phyloP scores from a whole-genome alignment of 2,888 invertebrate species.

The Phorcus lineatus region DNA sequence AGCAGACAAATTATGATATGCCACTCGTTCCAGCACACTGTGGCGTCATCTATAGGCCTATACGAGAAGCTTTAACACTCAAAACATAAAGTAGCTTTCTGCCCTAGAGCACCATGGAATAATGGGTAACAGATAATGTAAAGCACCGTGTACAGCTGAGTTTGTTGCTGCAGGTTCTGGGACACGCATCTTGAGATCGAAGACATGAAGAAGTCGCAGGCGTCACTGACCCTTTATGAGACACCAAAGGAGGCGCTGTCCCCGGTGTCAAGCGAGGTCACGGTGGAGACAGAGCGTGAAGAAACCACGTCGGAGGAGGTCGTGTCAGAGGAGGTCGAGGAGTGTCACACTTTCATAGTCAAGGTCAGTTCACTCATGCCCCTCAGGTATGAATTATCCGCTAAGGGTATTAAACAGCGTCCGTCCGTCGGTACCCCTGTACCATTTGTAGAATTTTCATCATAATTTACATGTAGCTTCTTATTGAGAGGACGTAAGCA shows the following conservation, averaged over 20 bases:
- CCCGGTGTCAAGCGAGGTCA: slow-evolving; percentile 40
- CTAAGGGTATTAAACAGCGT: too few species aligned
- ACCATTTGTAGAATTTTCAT: too few species aligned
- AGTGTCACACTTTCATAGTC: slow-evolving; percentile 67
- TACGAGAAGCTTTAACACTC: not conserved
- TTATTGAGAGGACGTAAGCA: too few species aligned
- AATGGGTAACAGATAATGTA: too few species aligned
- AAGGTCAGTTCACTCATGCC: slow-evolving; percentile 14
- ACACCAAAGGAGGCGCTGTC: slow-evolving; percentile 48
- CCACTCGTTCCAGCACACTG: not conserved
- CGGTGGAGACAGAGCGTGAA: slow-evolving; percentile 40
- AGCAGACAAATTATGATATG: not conserved
- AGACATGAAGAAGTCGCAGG: slow-evolving; percentile 31
- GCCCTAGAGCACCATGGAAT: too few species aligned
- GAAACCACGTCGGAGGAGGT: slow-evolving; percentile 58
- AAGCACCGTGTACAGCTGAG: not conserved
- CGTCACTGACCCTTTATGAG: slow-evolving; percentile 56
- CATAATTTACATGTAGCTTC: too few species aligned
- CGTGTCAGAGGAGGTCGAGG: slow-evolving; percentile 65
- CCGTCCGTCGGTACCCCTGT: too few species aligned
- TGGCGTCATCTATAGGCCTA: not conserved
- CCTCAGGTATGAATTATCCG: not conserved
- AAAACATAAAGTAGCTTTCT: not conserved
- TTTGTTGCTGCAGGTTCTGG: slow-evolving; percentile 61
- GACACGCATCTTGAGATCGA: slow-evolving; percentile 58